phyloP scores from a whole-genome alignment of 2,888 invertebrate genomes.

The Pedicia rivosa region DNA sequence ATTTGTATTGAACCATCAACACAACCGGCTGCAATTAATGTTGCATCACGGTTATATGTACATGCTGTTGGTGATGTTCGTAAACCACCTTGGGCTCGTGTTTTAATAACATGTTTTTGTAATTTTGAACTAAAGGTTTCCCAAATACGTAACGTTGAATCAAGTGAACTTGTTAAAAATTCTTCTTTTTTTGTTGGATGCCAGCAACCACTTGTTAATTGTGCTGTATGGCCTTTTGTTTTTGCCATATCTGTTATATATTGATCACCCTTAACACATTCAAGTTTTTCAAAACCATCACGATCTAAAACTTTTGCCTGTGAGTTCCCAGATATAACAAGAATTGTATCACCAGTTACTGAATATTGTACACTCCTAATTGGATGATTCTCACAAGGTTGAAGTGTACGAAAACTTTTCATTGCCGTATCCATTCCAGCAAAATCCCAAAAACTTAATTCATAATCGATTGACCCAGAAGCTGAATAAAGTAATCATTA shows the following conservation, averaged over 20 bases:
- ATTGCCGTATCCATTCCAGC: slow-evolving; percentile 92
- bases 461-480: slow-evolving; percentile 90
- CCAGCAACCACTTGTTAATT: slow-evolving; percentile 83
- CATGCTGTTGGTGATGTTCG: slow-evolving; percentile 75
- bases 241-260: slow-evolving; percentile 88
- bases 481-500: slow-evolving; percentile 34
- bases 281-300: slow-evolving; percentile 84
- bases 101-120: slow-evolving; percentile 74
- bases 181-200: slow-evolving; percentile 82
- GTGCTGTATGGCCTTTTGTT: slow-evolving; percentile 90
- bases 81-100: slow-evolving; percentile 69
- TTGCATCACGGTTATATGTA: slow-evolving; percentile 69
- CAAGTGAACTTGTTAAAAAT: slow-evolving; percentile 87
- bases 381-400: slow-evolving; percentile 91
- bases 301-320: slow-evolving; percentile 89
- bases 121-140: slow-evolving; percentile 59
- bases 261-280: slow-evolving; percentile 90
- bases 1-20: slow-evolving; percentile 91
- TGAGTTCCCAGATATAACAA: slow-evolving; percentile 83
- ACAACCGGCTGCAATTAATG: slow-evolving; percentile 80
- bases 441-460: slow-evolving; percentile 96
- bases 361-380: slow-evolving; percentile 79
- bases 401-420: slow-evolving; percentile 81
- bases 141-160: slow-evolving; percentile 90
- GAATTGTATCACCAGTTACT: slow-evolving; percentile 80